These are phyloP conservation scores for Hippocampus abdominalis DNA, from an alignment of 2,113 vertebrate genomes.

Conservation along the genomic window DNA sequence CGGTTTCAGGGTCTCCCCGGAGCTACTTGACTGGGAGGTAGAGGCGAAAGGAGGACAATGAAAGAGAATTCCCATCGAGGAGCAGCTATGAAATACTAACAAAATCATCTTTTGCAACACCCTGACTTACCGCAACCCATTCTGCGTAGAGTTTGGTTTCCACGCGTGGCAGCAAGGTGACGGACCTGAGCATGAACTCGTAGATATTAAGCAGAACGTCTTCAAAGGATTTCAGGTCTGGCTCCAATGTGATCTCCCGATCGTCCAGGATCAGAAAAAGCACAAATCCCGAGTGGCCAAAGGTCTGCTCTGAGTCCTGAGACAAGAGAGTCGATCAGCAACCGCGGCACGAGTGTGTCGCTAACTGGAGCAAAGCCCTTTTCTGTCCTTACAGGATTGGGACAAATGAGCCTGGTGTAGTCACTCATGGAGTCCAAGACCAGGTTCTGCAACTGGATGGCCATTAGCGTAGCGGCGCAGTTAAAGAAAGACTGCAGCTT, in stretches of 20 bases:
- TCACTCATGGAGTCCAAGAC: constrained; percentile 77
- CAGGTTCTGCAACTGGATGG: constrained; percentile 79
- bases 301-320: constrained; percentile 73
- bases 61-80: neutral
- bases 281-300: constrained; percentile 79
- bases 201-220: constrained; percentile 75
- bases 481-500: constrained; percentile 80
- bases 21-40: constrained; percentile 58
- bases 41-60: neutral
- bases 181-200: constrained; percentile 76
- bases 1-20: constrained; percentile 71
- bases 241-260: constrained; percentile 76
- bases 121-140: constrained; percentile 69
- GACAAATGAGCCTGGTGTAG: constrained; percentile 79
- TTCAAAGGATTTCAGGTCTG: constrained; percentile 75
- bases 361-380: neutral
- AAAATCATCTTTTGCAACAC: neutral
- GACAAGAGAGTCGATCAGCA: neutral
- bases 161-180: constrained; percentile 77
- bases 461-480: constrained; percentile 81
- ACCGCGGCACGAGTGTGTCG: neutral
- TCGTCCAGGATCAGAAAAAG: constrained; percentile 76
- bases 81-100: neutral
- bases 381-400: constrained; percentile 68
- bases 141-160: constrained; percentile 81